These are phyloP conservation scores for Tiliqua scincoides DNA, from an alignment of 2,113 vertebrate species.

Conservation along the genomic window DNA sequence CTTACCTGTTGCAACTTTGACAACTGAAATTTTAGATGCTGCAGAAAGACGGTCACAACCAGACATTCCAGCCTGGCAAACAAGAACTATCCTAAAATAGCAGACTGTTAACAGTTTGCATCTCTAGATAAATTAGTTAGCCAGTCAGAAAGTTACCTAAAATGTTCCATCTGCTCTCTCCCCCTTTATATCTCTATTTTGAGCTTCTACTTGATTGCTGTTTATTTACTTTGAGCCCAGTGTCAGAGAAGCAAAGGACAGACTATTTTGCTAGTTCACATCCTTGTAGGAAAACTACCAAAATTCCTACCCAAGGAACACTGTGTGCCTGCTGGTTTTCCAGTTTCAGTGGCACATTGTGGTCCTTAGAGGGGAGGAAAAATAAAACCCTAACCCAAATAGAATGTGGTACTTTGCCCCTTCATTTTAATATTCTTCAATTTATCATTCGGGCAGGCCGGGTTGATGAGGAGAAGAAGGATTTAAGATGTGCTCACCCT, in stretches of 20 bases:
- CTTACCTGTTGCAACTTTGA: background rate
- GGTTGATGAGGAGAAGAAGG: too few species aligned
- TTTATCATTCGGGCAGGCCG: background rate
- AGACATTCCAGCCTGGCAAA: background rate
- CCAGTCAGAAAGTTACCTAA: background rate
- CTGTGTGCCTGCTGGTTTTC: constrained; percentile 7
- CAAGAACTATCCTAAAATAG: background rate
- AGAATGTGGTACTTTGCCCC: background rate
- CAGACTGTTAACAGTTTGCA: background rate
- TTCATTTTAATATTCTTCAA: background rate
- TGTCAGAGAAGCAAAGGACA: constrained; percentile 46
- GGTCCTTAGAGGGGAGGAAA: background rate
- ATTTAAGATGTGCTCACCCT: background rate
- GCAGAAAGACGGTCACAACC: background rate
- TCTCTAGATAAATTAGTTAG: background rate
- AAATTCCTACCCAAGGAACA: constrained; percentile 49
- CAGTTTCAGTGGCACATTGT: background rate
- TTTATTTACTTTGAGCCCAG: constrained; percentile 39
- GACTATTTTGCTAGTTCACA: constrained; percentile 33
- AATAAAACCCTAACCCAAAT: background rate
- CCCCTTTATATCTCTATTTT: constrained; percentile 9
- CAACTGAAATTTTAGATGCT: background rate
- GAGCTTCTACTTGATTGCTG: constrained; percentile 35
- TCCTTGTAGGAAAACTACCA: constrained; percentile 65
- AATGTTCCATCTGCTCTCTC: background rate